Percentiles rank a stretch among this genome's conserved stretches.
These are phyloP conservation scores for Thymelicus lineola DNA, from an alignment of 2,888 invertebrate species.

Conservation along the genomic window DNA sequence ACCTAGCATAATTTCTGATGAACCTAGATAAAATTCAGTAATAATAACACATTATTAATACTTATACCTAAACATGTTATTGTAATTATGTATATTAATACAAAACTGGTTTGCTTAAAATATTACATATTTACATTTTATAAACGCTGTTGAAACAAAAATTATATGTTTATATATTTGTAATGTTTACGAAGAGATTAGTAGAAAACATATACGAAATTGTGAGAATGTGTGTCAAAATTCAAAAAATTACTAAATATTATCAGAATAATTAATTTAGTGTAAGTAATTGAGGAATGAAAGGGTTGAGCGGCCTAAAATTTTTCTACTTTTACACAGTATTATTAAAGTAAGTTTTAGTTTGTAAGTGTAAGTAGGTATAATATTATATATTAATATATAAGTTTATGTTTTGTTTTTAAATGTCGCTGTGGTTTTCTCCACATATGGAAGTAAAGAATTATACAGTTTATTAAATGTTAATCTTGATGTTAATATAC, in stretches of 20 bases:
- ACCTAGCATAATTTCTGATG: too few relatives aligned
- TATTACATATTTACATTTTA: constrained; percentile 1
- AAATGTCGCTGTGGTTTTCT: background rate
- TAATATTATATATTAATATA: constrained; percentile 9
- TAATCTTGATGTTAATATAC: background rate
- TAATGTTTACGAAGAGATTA: background rate
- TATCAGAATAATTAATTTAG: background rate
- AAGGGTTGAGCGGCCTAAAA: constrained; percentile 17
- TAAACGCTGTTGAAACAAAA: background rate
- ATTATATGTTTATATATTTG: background rate
- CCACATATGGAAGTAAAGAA: background rate
- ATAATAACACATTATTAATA: too few relatives aligned
- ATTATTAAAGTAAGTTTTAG: constrained; percentile 59
- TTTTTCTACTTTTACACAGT: constrained; percentile 75
- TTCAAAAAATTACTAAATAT: background rate
- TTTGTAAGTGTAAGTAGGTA: constrained; percentile 43
- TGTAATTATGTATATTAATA: background rate
- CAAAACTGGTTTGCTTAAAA: background rate
- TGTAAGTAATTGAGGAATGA: constrained; percentile 4
- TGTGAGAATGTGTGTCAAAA: background rate
- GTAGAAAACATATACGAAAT: background rate
- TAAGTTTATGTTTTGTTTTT: background rate
- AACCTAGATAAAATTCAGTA: too few relatives aligned
- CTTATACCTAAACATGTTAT: too few relatives aligned
- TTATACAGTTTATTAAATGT: background rate